phyloP scores from a whole-genome alignment of 1,140 invertebrate genomes.

The Oryzaephilus surinamensis region DNA sequence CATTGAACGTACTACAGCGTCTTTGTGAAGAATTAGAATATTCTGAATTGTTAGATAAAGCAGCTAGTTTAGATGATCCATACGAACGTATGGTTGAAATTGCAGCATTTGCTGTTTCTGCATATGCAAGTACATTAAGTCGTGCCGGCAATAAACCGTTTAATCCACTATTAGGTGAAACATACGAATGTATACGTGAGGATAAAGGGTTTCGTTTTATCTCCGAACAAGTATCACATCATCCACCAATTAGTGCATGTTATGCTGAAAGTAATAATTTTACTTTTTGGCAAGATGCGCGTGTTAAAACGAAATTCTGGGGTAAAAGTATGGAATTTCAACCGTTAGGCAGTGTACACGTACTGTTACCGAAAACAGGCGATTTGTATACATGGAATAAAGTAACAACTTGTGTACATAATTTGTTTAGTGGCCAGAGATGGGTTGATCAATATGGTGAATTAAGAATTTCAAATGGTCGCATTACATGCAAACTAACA shows the following conservation, averaged over 20 bases:
- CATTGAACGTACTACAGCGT: slow-evolving; percentile 70
- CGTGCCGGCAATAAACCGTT: slow-evolving; percentile 79
- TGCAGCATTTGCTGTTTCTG: slow-evolving; percentile 74
- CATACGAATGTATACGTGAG: slow-evolving; percentile 68
- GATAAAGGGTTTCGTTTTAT: slow-evolving; percentile 68
- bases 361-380: slow-evolving; percentile 41
- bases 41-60: slow-evolving; percentile 65
- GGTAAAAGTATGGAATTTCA: slow-evolving; percentile 85
- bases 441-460: slow-evolving; percentile 85
- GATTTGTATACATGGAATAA: slow-evolving; percentile 78
- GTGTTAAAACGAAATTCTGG: slow-evolving; percentile 84
- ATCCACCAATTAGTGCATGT: slow-evolving; percentile 76
- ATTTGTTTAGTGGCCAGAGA: slow-evolving; percentile 68
- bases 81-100: slow-evolving; percentile 65
- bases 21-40: slow-evolving; percentile 82
- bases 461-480: slow-evolving; percentile 56
- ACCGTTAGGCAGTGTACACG: slow-evolving; percentile 55
- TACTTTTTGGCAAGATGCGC: slow-evolving; percentile 68
- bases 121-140: slow-evolving; percentile 67
- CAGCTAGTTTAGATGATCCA: slow-evolving; percentile 48
- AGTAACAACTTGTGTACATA: slow-evolving; percentile 80
- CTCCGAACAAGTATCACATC: slow-evolving; percentile 72
- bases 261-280: slow-evolving; percentile 69
- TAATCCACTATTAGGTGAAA: slow-evolving; percentile 78
- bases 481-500: slow-evolving; percentile 64